Conservation (phyloP, 2,888 invertebrate species). For the Eupithecia tripunctaria region DNA sequence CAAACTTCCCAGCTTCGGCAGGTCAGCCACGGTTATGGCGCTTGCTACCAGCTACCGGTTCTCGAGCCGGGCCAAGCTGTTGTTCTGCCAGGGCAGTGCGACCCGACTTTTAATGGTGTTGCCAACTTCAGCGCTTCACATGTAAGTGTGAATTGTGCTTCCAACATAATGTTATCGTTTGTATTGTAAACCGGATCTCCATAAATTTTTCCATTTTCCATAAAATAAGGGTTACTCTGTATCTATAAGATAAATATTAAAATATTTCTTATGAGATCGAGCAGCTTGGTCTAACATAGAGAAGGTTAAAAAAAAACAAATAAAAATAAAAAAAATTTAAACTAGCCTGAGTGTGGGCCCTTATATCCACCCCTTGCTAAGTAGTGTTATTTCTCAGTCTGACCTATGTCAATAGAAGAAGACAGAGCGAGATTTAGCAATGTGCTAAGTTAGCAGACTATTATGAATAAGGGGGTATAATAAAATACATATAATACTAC, state of each 20-base stretch:
- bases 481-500: too few relatives aligned
- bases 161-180: not conserved
- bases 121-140: constrained; percentile 56
- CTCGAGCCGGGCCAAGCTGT: constrained; percentile 61
- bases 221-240: too few relatives aligned
- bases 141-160: constrained; percentile 52
- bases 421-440: too few relatives aligned
- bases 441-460: too few relatives aligned
- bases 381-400: too few relatives aligned
- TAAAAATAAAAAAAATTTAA: too few relatives aligned
- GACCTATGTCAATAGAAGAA: too few relatives aligned
- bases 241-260: not conserved
- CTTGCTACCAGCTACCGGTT: constrained; percentile 63
- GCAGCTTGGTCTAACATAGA: too few relatives aligned
- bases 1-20: constrained; percentile 44
- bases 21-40: constrained; percentile 56
- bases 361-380: too few relatives aligned
- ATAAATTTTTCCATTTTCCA: not conserved
- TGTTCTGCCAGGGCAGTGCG: constrained; percentile 67
- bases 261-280: not conserved
- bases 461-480: too few relatives aligned
- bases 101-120: constrained; percentile 56
- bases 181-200: not conserved
- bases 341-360: too few relatives aligned
- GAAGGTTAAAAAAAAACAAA: too few relatives aligned